A percentile compares a stretch with the other conserved stretches of the same genome.
Evolutionary conservation across 2,888 invertebrate species (phyloP).

Genomic region (Ferrisia virgata): DNA sequence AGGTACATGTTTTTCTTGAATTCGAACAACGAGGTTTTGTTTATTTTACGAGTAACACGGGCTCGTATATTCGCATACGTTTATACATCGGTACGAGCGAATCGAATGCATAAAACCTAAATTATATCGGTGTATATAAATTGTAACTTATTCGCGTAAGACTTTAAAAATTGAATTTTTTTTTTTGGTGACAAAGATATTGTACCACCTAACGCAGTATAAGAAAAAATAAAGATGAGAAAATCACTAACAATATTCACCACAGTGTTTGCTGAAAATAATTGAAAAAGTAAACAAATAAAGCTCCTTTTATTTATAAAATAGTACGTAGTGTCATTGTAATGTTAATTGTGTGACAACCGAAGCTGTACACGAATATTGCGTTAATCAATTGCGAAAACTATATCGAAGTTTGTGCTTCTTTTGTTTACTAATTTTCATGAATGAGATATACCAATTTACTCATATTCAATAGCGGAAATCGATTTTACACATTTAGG

Average conservation of each 20-base stretch:
- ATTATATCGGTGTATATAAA: background rate
- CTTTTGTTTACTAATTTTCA: slow-evolving; percentile 22
- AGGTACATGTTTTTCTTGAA: background rate
- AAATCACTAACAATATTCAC: background rate
- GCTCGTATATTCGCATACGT: background rate
- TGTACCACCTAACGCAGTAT: too few species aligned
- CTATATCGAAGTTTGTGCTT: background rate
- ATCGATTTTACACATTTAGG: background rate
- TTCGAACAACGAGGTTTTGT: background rate
- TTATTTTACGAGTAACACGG: background rate
- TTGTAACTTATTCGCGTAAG: background rate
- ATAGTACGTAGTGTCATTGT: slow-evolving; percentile 21
- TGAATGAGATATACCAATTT: background rate
- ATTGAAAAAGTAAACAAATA: slow-evolving; percentile 2
- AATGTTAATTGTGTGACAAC: slow-evolving; percentile 30
- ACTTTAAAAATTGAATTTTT: background rate
- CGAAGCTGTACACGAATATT: background rate
- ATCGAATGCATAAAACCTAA: background rate
- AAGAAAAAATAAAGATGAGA: background rate
- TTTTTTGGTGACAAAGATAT: too few species aligned
- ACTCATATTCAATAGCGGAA: background rate
- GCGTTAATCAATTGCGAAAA: slow-evolving; percentile 24
- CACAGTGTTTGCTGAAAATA: background rate
- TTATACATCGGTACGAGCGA: too few species aligned
- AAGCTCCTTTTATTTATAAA: slow-evolving; percentile 13